A percentile compares a stretch with the other conserved stretches of the same genome.
Conservation (phyloP, 2,888 invertebrate species). For the Clostera curtula region DNA sequence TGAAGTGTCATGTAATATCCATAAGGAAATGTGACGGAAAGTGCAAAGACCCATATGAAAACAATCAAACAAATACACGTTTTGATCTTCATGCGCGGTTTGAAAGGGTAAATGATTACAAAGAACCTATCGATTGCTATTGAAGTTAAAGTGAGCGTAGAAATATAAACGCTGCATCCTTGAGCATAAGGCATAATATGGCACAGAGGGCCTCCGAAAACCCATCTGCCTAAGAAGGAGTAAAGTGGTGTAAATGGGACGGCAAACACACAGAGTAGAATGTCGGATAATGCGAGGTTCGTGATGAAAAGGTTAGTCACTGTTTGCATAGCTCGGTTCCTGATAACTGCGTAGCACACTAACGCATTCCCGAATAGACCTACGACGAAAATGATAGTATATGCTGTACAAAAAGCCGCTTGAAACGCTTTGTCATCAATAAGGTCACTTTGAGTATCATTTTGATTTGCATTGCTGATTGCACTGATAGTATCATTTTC, state of each 20-base stretch:
- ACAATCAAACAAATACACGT: constrained; percentile 85
- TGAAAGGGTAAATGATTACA: constrained; percentile 91
- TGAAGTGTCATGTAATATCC: constrained; percentile 84
- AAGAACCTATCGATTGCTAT: constrained; percentile 95
- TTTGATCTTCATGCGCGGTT: constrained; percentile 85
- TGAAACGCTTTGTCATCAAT: constrained; percentile 81
- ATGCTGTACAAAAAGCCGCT: constrained; percentile 83
- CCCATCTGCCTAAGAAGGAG: constrained; percentile 88
- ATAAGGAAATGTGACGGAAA: constrained; percentile 88
- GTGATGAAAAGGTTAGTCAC: constrained; percentile 95
- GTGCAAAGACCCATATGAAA: constrained; percentile 87
- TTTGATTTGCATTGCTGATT: constrained; percentile 27
- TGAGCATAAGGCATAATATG: constrained; percentile 91
- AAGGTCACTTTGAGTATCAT: constrained; percentile 55
- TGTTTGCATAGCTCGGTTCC: constrained; percentile 92
- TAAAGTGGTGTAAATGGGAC: constrained; percentile 94
- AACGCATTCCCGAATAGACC: constrained; percentile 89
- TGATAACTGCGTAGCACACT: constrained; percentile 89
- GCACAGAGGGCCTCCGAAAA: constrained; percentile 88
- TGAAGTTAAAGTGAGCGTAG: constrained; percentile 90
- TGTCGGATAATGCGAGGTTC: constrained; percentile 91
- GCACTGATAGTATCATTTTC: constrained; percentile 34
- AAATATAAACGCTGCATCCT: constrained; percentile 92
- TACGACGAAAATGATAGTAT: constrained; percentile 85
- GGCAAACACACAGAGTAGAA: constrained; percentile 88